Base-by-base conservation (phyloP, 2,888 invertebrate species). In the Drosophila kambysellisi region DNA sequence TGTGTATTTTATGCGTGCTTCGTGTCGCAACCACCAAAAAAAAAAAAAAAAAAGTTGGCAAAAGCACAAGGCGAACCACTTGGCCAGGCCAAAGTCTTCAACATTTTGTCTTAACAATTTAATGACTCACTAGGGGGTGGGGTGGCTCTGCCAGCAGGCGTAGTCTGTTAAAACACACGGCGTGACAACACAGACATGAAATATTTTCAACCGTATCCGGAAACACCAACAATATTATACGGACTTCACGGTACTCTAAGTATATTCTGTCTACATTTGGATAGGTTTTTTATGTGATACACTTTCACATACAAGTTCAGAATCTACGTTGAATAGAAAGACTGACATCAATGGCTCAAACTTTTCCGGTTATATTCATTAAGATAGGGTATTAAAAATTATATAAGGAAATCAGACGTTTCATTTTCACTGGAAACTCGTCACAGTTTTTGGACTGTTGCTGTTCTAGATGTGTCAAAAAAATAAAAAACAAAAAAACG, bases 1-100 rank as follows among this genome's bases (percentile, higher is more conserved):
- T 86, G 79, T 74, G 70, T 83, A 62, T 88, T 88, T 88, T 86
- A 88, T 83, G 86, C 74, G 79, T 76, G 70, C 46, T 80, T 32
- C 78, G 78, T 75, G 75, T 56, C 59, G 41, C 29, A 64, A 29
- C 48, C 66, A 70, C 61, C 67, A 61, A 68, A 72, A 11, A 15
- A 17, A 39, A 39, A 35, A 39, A 39, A 17, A 35, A 35, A 4
- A 43, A 69, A 74, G 74, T 82, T 70, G 66, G 62, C 77, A 71
- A 72, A 65, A 72, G 64, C 59, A 43, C 41, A 51, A 30, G 33
- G 50, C 3, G 17, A 43, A 48, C 41, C 74, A 74, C 78, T 77
- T 70, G 76, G 51, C 66, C 67, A 62, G 37, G 39, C 32, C 60
- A 35, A 20, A 58, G 48, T 39, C 65, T 74, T 80, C 67, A 75